Conservation (phyloP, 1,140 invertebrate species). For the Halictus rubicundus region DNA sequence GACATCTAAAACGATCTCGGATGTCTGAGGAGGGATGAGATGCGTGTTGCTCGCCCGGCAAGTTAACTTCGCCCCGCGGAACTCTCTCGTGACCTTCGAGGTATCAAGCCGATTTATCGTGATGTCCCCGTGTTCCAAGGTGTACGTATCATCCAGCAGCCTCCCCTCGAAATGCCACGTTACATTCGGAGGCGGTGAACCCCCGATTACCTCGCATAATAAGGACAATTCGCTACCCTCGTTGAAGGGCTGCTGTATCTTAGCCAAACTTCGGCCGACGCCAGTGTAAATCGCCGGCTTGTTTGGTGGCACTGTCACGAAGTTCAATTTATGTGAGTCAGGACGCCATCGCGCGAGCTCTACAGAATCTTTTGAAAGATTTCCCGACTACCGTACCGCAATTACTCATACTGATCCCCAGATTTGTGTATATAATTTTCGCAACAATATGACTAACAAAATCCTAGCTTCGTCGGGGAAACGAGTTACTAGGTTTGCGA, state of each 20-base stretch:
- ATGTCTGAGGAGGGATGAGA: constrained; percentile 76
- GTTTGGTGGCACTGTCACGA: constrained; percentile 88
- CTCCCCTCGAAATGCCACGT: constrained; percentile 73
- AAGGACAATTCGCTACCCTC: constrained; percentile 86
- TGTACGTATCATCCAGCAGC: constrained; percentile 67
- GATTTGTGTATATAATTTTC: too few relatives aligned
- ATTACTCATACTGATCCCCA: background rate
- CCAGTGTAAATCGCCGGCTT: constrained; percentile 90
- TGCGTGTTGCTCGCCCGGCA: constrained; percentile 81
- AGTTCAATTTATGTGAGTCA: constrained; percentile 20
- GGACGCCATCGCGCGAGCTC: too few relatives aligned
- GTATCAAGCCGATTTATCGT: constrained; percentile 74
- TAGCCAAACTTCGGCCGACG: constrained; percentile 85
- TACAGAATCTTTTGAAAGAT: background rate
- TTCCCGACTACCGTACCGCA: background rate
- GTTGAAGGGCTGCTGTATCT: constrained; percentile 84
- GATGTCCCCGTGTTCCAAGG: constrained; percentile 59
- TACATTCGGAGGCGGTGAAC: constrained; percentile 77
- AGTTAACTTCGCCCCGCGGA: constrained; percentile 74
- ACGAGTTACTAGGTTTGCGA: too few relatives aligned
- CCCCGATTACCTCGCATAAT: constrained; percentile 85
- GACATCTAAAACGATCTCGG: constrained; percentile 81
- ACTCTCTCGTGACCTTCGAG: constrained; percentile 71
- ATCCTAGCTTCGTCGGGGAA: too few relatives aligned
- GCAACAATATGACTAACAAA: too few relatives aligned